Evolutionary conservation across 2,797 vertebrate species (phyloP).

Genomic region (Ceryle rudis): DNA sequence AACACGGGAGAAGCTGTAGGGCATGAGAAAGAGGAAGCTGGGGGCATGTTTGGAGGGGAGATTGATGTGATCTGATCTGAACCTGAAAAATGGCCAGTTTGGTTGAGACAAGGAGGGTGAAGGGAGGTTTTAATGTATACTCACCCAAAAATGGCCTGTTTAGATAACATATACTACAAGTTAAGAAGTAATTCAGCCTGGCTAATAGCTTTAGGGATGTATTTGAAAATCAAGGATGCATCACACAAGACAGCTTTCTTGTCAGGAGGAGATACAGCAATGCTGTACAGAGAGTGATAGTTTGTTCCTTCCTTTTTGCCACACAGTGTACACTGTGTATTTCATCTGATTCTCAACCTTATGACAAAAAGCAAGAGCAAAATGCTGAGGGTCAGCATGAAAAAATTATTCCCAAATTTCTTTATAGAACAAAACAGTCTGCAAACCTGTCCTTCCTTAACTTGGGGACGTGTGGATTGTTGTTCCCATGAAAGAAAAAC

Average conservation of each 20-base stretch:
- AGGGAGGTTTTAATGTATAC: background rate
- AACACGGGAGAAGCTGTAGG: background rate
- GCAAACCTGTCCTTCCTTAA: background rate
- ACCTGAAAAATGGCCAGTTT: conserved; percentile 48
- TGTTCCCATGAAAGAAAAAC: background rate
- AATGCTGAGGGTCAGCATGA: background rate
- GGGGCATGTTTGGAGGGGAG: conserved; percentile 22
- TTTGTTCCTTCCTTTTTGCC: background rate
- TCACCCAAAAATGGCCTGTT: conserved; percentile 4
- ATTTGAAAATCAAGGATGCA: background rate
- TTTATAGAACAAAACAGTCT: background rate
- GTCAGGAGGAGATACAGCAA: background rate
- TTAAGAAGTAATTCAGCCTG: background rate
- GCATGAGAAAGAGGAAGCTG: background rate
- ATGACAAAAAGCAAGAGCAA: background rate
- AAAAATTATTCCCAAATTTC: background rate
- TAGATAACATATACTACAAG: background rate
- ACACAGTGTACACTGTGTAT: background rate
- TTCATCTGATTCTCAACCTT: background rate
- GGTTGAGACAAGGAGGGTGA: background rate
- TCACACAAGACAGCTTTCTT: background rate
- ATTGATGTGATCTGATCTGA: conserved; percentile 46
- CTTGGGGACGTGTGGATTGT: background rate
- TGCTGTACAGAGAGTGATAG: background rate
- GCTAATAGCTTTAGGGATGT: conserved; percentile 23